Evolutionary conservation across 2,888 invertebrate species (phyloP), one percentile per base, ranked within the genome.

Genomic region (Tricholauxania praeusta): DNA sequence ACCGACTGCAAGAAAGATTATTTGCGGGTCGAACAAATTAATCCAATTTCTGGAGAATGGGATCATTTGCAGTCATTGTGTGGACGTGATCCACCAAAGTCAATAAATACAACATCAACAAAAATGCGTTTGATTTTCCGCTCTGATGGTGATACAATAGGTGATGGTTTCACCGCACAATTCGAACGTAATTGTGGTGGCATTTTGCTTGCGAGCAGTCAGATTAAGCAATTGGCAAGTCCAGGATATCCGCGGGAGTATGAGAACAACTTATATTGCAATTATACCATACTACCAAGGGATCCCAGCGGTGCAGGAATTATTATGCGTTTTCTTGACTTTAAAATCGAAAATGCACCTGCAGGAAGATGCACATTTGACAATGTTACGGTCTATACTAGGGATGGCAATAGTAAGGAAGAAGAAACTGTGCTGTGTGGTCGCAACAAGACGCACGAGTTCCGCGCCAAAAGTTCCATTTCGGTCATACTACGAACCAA

Each of bases 161-260:
- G 92, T 19, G 92, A 93, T 81, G 96, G 96, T 14, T 96, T 96
- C 80, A 87, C 86, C 73, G 90, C 91, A 0, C 78, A 81, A 12
- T 94, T 94, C 92, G 85, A 87, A 59, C 87, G 90, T 75, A 91
- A 91, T 76, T 97, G 97, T 86, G 97, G 97, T 6, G 96, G 95
- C 8, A 84, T 89, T 1, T 91, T 92, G 74, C 84, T 87, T 55
- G 93, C 91, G 0, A 88, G 88, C 1, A 83, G 84, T 17, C 85
- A 83, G 39, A 85, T 88, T 70, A 89, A 90, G 79, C 84, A 87
- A 67, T 84, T 97, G 12, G 89, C 89, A 52, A 95, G 96, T 81
- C 96, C 97, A 0, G 91, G 92, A 62, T 96, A 92, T 88, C 95
- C 96, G 1, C 76, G 81, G 1, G 77, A 80, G 32, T 97, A 96